Percentiles rank a stretch among this genome's conserved stretches.
Evolutionary conservation across 2,888 invertebrate species (phyloP).

Genomic region (Antitype chi): DNA sequence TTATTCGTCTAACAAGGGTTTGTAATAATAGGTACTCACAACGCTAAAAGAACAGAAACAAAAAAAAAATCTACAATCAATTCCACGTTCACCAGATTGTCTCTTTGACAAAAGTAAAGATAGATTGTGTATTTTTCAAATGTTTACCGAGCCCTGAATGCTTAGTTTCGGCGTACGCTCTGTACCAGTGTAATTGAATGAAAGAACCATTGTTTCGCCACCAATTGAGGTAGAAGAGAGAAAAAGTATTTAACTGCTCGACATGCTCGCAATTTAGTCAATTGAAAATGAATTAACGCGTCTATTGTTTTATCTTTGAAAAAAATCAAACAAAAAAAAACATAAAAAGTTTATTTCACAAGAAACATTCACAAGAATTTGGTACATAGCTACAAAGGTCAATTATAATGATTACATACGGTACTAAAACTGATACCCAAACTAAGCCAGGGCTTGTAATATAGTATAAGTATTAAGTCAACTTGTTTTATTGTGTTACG

Average conservation of each 20-base stretch:
- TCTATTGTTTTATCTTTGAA: conserved; percentile 19
- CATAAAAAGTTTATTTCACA: too few species aligned
- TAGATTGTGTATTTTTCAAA: not conserved
- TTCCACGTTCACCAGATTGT: not conserved
- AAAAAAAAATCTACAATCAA: not conserved
- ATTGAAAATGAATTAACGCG: conserved; percentile 24
- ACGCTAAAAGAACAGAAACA: not conserved
- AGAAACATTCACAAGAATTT: too few species aligned
- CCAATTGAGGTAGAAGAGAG: not conserved
- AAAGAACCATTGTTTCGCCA: conserved; percentile 41
- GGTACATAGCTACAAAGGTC: too few species aligned
- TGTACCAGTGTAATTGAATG: conserved; percentile 12
- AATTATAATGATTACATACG: too few species aligned
- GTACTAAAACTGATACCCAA: too few species aligned
- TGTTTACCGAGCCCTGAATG: not conserved
- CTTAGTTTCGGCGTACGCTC: not conserved
- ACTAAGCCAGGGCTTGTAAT: too few species aligned
- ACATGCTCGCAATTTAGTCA: not conserved
- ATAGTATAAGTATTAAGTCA: not conserved
- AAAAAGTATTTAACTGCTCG: conserved; percentile 26
- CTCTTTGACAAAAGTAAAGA: not conserved
- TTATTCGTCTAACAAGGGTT: not conserved
- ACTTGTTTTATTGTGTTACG: not conserved
- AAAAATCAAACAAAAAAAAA: too few species aligned
- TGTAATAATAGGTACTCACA: not conserved